Percentiles rank a stretch among this genome's conserved stretches.
These are phyloP conservation scores for Cydia amplana DNA, from an alignment of 1,140 invertebrate genomes.

Conservation along the genomic window DNA sequence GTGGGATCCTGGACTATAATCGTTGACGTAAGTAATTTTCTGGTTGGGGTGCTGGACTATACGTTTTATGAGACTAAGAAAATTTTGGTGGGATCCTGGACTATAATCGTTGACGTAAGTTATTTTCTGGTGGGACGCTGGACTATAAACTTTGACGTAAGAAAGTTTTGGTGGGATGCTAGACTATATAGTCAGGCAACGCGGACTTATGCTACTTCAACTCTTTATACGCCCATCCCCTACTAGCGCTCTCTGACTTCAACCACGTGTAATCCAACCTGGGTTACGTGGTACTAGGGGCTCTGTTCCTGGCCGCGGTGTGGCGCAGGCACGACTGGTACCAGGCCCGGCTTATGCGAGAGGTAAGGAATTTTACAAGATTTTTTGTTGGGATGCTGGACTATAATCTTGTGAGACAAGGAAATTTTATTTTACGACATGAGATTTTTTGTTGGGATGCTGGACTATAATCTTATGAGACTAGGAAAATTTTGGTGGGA, in stretches of 20 bases:
- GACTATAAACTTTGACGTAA: background rate
- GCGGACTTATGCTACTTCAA: constrained; percentile 97
- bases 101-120: too few relatives aligned
- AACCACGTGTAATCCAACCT: constrained; percentile 95
- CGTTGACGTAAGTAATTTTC: too few relatives aligned
- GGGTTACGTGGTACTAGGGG: constrained; percentile 91
- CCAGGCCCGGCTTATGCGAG: constrained; percentile 33
- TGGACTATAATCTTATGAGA: background rate
- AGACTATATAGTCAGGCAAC: constrained; percentile 85
- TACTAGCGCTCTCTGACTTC: constrained; percentile 87
- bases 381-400: background rate
- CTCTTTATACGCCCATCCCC: constrained; percentile 89
- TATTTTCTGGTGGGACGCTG: background rate
- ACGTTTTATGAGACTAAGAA: too few relatives aligned
- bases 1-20: background rate
- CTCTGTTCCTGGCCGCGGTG: constrained; percentile 83
- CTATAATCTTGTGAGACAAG: background rate
- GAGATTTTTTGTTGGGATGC: background rate
- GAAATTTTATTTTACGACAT: too few relatives aligned
- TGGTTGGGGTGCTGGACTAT: too few relatives aligned
- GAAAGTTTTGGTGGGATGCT: background rate
- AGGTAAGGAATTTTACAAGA: constrained; percentile 39
- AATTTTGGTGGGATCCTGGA: background rate
- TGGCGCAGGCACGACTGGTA: constrained; percentile 60
- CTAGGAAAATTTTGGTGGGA: background rate